Conservation (phyloP, 2,113 vertebrate genomes). For the Egretta garzetta region DNA sequence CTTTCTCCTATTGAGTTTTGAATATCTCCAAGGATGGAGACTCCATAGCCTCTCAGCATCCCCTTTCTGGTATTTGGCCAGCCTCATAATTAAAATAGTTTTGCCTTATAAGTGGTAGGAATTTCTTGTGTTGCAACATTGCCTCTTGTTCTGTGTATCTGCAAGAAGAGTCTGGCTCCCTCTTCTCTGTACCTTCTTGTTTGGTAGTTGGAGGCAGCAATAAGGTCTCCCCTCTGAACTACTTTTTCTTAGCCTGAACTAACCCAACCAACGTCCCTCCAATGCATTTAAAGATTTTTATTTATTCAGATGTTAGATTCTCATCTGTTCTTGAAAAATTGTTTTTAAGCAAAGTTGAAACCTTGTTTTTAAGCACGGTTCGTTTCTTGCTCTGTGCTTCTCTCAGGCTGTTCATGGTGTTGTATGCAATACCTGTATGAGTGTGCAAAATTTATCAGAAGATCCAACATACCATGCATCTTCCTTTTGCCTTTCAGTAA, state of each 20-base stretch:
- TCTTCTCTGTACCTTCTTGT: neutral
- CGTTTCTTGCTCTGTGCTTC: neutral
- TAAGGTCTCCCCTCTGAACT: neutral
- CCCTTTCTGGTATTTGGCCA: neutral
- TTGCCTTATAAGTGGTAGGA: neutral
- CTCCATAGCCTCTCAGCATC: neutral
- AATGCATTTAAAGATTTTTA: neutral
- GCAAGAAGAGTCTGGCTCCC: neutral
- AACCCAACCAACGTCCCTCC: neutral
- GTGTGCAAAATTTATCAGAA: neutral
- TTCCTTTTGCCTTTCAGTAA: neutral
- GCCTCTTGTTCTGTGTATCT: neutral
- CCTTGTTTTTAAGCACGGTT: neutral
- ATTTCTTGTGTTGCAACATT: constrained; percentile 1
- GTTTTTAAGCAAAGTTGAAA: neutral
- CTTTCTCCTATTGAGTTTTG: neutral
- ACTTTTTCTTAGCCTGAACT: neutral
- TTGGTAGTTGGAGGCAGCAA: neutral
- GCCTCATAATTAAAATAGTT: neutral
- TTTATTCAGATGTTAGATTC: neutral
- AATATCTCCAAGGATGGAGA: neutral
- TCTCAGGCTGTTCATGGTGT: neutral
- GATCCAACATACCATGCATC: accelerated
- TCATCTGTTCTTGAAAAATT: neutral
- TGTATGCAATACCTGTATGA: neutral